Evolutionary conservation across 2,888 invertebrate species (phyloP).

Genomic region (Gymnocheta viridis): DNA sequence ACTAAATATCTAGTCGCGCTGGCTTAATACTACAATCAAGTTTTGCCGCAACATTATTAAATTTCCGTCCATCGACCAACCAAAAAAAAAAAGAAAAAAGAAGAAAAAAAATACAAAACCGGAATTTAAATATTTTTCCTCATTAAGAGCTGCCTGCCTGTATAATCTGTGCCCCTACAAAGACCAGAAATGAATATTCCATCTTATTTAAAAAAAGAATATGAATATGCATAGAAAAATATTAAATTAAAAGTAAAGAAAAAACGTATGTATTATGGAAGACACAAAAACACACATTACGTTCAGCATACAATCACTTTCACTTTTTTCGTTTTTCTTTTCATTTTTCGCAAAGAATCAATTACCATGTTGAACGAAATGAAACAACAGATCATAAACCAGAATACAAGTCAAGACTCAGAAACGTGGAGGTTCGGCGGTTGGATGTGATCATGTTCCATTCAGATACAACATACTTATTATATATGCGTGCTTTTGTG

Average conservation of each 20-base stretch:
- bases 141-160: neutral
- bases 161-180: neutral
- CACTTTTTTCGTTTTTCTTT: conserved; percentile 59
- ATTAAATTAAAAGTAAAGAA: conserved; percentile 25
- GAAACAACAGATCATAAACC: conserved; percentile 43
- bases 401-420: conserved; percentile 54
- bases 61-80: conserved; percentile 78
- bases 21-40: conserved; percentile 34
- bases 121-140: conserved; percentile 55
- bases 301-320: conserved; percentile 57
- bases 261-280: conserved; percentile 36
- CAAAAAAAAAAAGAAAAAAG: too few species aligned
- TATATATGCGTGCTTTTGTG: too few species aligned
- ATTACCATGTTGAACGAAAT: conserved; percentile 56
- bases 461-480: conserved; percentile 20
- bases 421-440: conserved; percentile 44
- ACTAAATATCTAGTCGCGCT: neutral
- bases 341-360: conserved; percentile 64
- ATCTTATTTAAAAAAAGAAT: conserved; percentile 12
- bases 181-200: neutral
- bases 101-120: conserved; percentile 69
- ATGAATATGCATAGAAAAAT: conserved; percentile 22
- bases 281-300: conserved; percentile 46
- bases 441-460: conserved; percentile 43
- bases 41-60: conserved; percentile 67